Conservation (phyloP, 2,113 vertebrate species). For the Cinclus cinclus region DNA sequence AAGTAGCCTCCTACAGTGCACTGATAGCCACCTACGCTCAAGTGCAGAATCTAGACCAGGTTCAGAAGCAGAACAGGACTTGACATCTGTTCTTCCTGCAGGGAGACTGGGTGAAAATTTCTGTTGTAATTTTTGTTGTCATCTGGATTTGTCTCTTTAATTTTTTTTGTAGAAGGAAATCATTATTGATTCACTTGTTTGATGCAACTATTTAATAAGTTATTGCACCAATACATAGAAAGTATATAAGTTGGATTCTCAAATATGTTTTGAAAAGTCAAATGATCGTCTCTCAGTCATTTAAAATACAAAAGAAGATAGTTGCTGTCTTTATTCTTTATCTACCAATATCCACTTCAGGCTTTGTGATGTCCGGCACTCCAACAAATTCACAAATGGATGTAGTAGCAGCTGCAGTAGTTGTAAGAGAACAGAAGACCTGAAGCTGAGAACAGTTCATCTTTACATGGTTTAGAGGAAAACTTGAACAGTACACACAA, state of each 20-base stretch:
- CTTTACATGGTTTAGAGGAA: neutral
- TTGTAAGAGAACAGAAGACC: neutral
- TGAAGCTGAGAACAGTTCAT: neutral
- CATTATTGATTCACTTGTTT: neutral
- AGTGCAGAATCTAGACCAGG: neutral
- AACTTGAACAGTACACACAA: neutral
- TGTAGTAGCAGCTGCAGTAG: neutral
- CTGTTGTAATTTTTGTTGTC: neutral
- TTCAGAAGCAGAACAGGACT: neutral
- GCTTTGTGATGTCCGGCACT: neutral
- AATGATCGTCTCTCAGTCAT: neutral
- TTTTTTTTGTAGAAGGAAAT: neutral
- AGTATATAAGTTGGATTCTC: neutral
- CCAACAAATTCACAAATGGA: neutral
- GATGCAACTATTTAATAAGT: neutral
- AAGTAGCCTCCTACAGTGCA: neutral
- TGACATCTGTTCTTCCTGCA: neutral
- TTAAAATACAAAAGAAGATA: neutral
- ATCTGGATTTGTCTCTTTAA: neutral
- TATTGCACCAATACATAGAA: neutral
- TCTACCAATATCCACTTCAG: neutral
- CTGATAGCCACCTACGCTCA: neutral
- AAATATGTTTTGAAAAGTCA: neutral
- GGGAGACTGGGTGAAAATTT: neutral
- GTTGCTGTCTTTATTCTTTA: neutral